Conservation (phyloP, 2,113 vertebrate genomes). For the Phaetusa simplex region DNA sequence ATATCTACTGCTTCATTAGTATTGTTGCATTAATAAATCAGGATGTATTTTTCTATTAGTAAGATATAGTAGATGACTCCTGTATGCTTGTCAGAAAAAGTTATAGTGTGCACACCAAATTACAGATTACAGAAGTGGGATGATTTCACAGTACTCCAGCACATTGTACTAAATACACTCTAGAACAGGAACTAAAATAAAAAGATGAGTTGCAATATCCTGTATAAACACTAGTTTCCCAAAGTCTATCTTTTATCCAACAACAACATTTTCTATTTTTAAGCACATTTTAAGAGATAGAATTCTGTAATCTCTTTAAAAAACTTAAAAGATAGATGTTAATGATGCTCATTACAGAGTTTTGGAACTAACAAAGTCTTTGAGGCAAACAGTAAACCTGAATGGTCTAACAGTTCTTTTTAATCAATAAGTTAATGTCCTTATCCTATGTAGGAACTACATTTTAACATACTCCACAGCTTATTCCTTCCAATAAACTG, state of each 20-base stretch:
- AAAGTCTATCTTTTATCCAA: neutral
- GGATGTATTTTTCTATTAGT: neutral
- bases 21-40: neutral
- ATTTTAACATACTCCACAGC: neutral
- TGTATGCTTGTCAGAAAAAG: neutral
- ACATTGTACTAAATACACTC: neutral
- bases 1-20: neutral
- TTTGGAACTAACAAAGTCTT: neutral
- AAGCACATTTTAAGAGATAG: neutral
- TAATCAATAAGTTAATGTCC: neutral
- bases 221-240: neutral
- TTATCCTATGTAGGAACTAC: neutral
- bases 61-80: neutral
- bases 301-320: neutral
- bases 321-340: neutral
- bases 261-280: neutral
- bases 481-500: neutral
- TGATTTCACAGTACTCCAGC: neutral
- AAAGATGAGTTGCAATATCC: neutral
- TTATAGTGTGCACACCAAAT: neutral
- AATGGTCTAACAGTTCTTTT: neutral
- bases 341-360: neutral
- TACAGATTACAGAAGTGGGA: neutral
- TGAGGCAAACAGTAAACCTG: neutral
- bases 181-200: neutral